Conservation (phyloP, 2,888 invertebrate species). For the Neuroscelio doddi region DNA sequence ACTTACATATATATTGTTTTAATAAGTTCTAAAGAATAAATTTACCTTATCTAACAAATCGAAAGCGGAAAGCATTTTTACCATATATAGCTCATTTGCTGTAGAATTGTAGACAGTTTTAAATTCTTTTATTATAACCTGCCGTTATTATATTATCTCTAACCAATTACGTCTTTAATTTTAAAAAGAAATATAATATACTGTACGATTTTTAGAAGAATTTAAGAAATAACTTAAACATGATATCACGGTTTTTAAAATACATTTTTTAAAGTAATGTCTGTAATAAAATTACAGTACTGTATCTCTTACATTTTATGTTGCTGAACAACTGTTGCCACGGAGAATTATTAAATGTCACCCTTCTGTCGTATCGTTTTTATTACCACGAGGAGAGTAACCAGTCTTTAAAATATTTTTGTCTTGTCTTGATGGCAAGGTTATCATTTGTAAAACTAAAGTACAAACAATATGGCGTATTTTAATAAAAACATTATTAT, state of each 20-base stretch:
- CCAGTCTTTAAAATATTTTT: constrained; percentile 35
- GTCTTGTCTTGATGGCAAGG: constrained; percentile 10
- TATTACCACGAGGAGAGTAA: constrained; percentile 31
- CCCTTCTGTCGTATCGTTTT: constrained; percentile 32
- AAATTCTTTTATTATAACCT: too few relatives aligned
- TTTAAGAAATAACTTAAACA: not conserved
- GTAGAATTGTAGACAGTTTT: too few relatives aligned
- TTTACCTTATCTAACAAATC: too few relatives aligned
- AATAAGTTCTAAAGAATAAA: too few relatives aligned
- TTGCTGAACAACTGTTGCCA: constrained; percentile 37
- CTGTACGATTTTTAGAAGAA: too few relatives aligned
- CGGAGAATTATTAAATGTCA: constrained; percentile 37
- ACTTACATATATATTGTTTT: too few relatives aligned
- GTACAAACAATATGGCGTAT: constrained; percentile 12
- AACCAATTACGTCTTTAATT: too few relatives aligned
- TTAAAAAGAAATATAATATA: too few relatives aligned
- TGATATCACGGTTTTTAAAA: not conserved
- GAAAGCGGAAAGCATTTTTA: too few relatives aligned
- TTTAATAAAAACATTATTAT: too few relatives aligned
- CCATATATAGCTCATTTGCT: too few relatives aligned
- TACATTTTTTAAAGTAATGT: constrained; percentile 16
- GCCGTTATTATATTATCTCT: too few relatives aligned
- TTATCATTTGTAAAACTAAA: constrained; percentile 13
- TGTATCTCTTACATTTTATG: constrained; percentile 26
- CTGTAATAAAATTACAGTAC: constrained; percentile 25